Base-by-base conservation (phyloP, 2,888 invertebrate species). In the Philopedon plagiatum region DNA sequence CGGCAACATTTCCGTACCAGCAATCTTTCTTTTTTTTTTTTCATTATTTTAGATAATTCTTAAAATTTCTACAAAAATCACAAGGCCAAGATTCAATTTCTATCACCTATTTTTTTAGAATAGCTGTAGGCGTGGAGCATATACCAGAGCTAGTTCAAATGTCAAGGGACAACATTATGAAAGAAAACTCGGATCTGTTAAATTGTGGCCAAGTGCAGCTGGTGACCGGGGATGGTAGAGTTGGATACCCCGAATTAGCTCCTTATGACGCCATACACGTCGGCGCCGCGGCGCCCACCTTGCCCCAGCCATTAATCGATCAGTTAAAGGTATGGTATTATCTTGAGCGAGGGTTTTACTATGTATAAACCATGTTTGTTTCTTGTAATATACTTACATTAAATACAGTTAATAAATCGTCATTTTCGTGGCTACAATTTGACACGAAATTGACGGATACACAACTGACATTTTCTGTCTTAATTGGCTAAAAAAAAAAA, bases 181-280 rank as follows among this genome's bases (percentile, higher is more conserved):
- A 89, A 71, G 93, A 93, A 81, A 91, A 95, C 79, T 89, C 91
- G 1, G 88, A 89, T 29, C 87, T 97, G 71, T 83, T 98, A 0
- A 85, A 88, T 29, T 89, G 89, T 11, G 92, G 90, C 26, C 88
- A 91, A 76, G 84, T 97, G 29, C 87, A 91, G 83, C 88, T 97
- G 74, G 81, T 94, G 78, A 93, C 91, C 84, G 97, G 96, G n/a
- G 97, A 98, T 88, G 98, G 98, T 1, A 89, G 97, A 70, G 85
- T 90, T 80, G 98, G 98, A 2, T 92, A 90, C 81, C 86, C 90
- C 1, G 86, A 88, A 64, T 89, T 91, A 76, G 95, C 92, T 3
- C 97, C 96, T 0, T 98, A 92, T 81, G 92, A 96, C 87, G 97
- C 96, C 15, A 98, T 98, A 78, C 97, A 98, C 86, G 96, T 96